A percentile compares a stretch with the other conserved stretches of the same genome.
Evolutionary conservation across 2,113 vertebrate genomes (phyloP).

Genomic region (Phyllostomus hastatus): DNA sequence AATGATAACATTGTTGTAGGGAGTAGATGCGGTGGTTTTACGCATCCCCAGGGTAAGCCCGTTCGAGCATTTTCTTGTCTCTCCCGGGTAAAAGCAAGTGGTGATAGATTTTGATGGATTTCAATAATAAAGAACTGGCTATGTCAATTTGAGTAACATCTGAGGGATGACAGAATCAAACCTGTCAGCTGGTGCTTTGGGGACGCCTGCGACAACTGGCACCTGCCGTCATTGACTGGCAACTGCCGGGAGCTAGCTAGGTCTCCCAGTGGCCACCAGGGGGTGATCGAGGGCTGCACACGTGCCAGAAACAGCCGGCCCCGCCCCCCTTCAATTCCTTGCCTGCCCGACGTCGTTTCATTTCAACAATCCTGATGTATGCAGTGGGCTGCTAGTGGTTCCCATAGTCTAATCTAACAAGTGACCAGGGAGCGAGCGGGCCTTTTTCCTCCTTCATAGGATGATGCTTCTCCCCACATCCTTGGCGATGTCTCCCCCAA

Average conservation of each 20-base stretch:
- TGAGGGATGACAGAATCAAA: background rate
- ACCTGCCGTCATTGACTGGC: background rate
- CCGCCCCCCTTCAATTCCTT: background rate
- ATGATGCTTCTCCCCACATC: background rate
- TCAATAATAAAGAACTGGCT: background rate
- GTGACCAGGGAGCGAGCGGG: background rate
- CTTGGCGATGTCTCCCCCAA: background rate
- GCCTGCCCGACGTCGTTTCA: background rate
- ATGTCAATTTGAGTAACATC: background rate
- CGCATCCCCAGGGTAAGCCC: background rate
- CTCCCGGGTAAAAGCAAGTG: background rate
- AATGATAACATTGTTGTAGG: background rate
- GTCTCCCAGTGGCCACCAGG: constrained; percentile 39
- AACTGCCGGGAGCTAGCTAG: background rate
- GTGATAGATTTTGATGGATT: background rate
- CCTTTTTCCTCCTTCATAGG: background rate
- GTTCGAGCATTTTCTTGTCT: background rate
- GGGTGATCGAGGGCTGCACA: background rate
- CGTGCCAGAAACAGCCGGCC: too few relatives aligned
- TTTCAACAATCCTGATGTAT: background rate
- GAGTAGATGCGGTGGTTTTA: background rate
- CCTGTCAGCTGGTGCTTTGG: background rate
- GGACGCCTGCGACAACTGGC: background rate
- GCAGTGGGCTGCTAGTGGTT: background rate
- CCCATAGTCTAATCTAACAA: background rate